These are phyloP conservation scores for Actias luna DNA, from an alignment of 2,888 invertebrate genomes.

Conservation along the genomic window DNA sequence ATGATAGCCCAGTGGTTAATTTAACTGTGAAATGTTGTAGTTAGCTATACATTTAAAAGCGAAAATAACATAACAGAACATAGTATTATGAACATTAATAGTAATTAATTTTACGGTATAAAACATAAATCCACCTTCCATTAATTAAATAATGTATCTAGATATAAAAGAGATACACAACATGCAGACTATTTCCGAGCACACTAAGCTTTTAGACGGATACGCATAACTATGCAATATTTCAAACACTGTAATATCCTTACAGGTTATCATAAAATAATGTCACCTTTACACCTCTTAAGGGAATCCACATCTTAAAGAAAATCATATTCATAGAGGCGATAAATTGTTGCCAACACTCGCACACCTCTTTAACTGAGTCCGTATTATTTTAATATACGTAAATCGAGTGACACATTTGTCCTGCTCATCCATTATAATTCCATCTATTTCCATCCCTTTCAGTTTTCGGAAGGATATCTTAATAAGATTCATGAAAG, in stretches of 20 bases:
- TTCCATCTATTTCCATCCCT: conserved; percentile 49
- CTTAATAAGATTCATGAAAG: conserved; percentile 93
- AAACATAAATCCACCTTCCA: too few species aligned
- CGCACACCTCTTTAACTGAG: conserved; percentile 76
- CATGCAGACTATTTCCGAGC: neutral
- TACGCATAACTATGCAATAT: neutral
- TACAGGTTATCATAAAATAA: conserved; percentile 10
- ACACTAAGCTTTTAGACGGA: neutral
- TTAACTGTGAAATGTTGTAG: too few species aligned
- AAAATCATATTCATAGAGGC: conserved; percentile 80
- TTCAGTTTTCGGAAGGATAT: conserved; percentile 84
- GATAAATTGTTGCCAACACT: conserved; percentile 68
- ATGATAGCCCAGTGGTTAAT: too few species aligned
- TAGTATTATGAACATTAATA: too few species aligned
- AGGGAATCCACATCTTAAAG: conserved; percentile 70
- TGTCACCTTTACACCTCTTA: conserved; percentile 30
- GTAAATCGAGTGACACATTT: conserved; percentile 61
- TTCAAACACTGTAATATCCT: conserved; percentile 25
- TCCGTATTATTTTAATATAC: conserved; percentile 80
- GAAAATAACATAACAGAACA: too few species aligned
- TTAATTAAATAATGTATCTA: too few species aligned
- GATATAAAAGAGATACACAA: neutral
- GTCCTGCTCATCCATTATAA: conserved; percentile 38
- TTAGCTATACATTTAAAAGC: too few species aligned
- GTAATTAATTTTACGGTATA: too few species aligned